Evolutionary conservation across 37 sponge, comb jelly and placozoan genomes (phyloP).

Genomic region (Theonella swinhoei): DNA sequence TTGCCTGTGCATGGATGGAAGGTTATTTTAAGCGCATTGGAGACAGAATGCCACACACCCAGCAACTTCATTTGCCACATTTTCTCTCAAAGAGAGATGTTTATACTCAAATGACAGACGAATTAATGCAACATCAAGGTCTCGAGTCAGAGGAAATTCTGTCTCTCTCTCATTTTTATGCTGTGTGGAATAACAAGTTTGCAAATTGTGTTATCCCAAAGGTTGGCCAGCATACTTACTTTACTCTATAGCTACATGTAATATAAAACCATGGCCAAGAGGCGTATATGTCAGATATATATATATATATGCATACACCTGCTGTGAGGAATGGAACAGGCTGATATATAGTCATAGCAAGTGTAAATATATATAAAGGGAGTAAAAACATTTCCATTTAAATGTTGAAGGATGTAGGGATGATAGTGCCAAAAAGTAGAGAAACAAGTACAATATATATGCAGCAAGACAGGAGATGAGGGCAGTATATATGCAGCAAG

Average conservation of each 20-base stretch:
- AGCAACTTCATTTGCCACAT: slow-evolving; percentile 60
- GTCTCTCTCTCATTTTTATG: slow-evolving; percentile 41
- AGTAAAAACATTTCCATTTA: no score
- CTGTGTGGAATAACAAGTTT: slow-evolving; percentile 36
- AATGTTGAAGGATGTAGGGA: no score
- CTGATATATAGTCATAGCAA: neutral
- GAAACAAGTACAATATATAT: no score
- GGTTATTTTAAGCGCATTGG: slow-evolving; percentile 38
- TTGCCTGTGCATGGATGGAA: slow-evolving; percentile 59
- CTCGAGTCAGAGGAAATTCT: neutral
- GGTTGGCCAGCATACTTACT: slow-evolving; percentile 26
- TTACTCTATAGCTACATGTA: no score
- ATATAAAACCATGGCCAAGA: no score
- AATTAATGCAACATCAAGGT: slow-evolving; percentile 29
- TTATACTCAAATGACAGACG: slow-evolving; percentile 24
- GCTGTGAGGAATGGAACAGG: neutral
- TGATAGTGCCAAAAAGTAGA: no score
- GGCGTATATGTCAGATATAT: no score
- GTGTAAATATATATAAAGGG: neutral
- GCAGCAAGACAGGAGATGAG: no score
- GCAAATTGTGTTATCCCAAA: slow-evolving; percentile 52
- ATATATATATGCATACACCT: no score
- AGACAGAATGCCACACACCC: slow-evolving; percentile 60
- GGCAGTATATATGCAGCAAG: no score
- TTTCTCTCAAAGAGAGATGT: slow-evolving; percentile 46